Evolutionary conservation across 2,113 vertebrate genomes (phyloP), one percentile per base, ranked within the genome.

Genomic region (Pongo pygmaeus): DNA sequence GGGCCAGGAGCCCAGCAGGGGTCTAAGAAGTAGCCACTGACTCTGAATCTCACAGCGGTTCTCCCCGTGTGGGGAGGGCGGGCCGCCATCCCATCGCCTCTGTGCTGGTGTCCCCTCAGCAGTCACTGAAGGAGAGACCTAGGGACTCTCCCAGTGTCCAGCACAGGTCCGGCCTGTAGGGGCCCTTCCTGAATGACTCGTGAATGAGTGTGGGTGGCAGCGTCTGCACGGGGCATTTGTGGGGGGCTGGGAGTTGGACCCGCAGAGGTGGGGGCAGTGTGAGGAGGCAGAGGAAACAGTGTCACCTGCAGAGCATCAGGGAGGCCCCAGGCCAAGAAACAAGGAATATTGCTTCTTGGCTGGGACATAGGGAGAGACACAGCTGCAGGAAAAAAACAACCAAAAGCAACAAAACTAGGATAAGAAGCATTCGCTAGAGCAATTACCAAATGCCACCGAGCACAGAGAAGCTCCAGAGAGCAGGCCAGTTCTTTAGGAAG

Each of bases 181-280:
- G 55, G 22, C 50, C 50, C 52, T 40, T 18, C 23, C 55, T 5
- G 18, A 55, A 22, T 0, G 43, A 38, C 25, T 8, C 0, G 1
- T 3, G 85, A 50, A 20, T 11, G 35, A 50, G 35, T 40, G 67
- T 40, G 22, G 35, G 52, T 32, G 52, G 70, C 0, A 2, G 59
- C 5, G 1, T 67, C 64, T 48, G 55, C 2, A 2, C 16, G 22
- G 35, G 35, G 43, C 27, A 32, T 3, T 48, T 30, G 67, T 2
- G 12, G 79, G 30, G 40, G 84, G 3, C 32, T n/a, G 6, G 55
- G 64, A 38, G 12, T 0, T 3, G 3, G 50, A 16, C 35, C 20
- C 23, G 2, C 0, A 5, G 55, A 81, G 35, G 23, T 0, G 0
- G 27, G 5, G 72, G 35, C 25, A 38, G 9, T 13, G 2, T 40